Evolutionary conservation across 2,797 vertebrate genomes (phyloP), one percentile per base, ranked within the genome.

Genomic region (Muscicapa striata): DNA sequence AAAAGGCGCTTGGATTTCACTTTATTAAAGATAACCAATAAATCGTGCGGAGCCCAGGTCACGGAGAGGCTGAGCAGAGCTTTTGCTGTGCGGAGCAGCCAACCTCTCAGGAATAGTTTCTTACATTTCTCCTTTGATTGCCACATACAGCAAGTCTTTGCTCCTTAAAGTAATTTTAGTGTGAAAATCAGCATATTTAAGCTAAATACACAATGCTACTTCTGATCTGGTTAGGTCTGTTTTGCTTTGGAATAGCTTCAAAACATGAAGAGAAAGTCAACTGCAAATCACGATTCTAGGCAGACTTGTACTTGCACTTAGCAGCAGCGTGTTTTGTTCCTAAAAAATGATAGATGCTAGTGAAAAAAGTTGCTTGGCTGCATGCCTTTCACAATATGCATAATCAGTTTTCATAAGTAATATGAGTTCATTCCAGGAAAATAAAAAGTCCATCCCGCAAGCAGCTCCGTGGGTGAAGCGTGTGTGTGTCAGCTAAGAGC

Each of bases 11-110:
- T 87, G 94, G 78, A 80, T 90, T 94, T 94, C 0, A 0, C 61
- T 58, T 79, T 73, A 86, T 85, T 77, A 82, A 93, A 95, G 77
- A 93, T 84, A 91, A 94, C 55, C 80, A 78, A 87, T 94, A 96
- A 93, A 96, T 80, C 1, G 4, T 77, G 72, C 0, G 0, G 66
- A 57, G 55, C 68, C 87, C 90, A 54, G 89, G 94, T 91, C 90
- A 91, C 1, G 0, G 77, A 74, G 58, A 62, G 93, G 90, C 91
- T 87, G 41, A 54, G 72, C 67, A 61, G n/a, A 84, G 77, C 62
- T 81, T 86, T 84, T 41, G 79, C 49, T 59, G 23, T 36, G 59
- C 4, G 0, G 58, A 85, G 40, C 13, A 57, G 51, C 0, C 0
- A 95, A 84, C 38, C 49, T 74, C 74, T 85, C 57, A 57, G 79